A percentile compares a stretch with the other conserved stretches of the same genome.
Conservation (phyloP, 2,113 vertebrate species). For the Lampris incognitus region DNA sequence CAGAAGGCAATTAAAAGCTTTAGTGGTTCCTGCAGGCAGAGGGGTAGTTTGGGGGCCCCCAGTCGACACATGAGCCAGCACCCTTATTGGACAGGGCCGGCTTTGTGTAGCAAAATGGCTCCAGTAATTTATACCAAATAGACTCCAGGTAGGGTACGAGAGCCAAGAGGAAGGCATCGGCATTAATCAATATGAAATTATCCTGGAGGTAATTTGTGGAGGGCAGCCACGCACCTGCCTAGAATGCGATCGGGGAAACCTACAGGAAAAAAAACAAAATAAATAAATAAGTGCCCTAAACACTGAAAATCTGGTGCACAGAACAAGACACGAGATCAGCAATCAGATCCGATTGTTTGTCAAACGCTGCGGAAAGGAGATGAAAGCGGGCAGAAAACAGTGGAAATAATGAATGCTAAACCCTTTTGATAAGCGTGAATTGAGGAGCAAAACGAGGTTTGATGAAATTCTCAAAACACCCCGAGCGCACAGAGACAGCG, state of each 20-base stretch:
- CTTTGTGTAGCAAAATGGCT: conserved; percentile 91
- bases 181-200: conserved; percentile 87
- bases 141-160: conserved; percentile 88
- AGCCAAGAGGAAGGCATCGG: conserved; percentile 86
- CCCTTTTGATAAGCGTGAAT: conserved; percentile 6
- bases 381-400: conserved; percentile 14
- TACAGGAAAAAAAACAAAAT: conserved; percentile 15
- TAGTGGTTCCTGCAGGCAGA: conserved; percentile 97
- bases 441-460: conserved; percentile 7
- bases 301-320: conserved; percentile 44
- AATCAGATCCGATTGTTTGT: conserved; percentile 52
- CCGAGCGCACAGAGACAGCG: background rate
- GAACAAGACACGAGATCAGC: conserved; percentile 40
- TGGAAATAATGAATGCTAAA: conserved; percentile 21
- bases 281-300: conserved; percentile 68
- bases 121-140: conserved; percentile 92
- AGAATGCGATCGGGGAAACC: conserved; percentile 68
- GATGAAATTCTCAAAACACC: background rate
- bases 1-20: conserved; percentile 99
- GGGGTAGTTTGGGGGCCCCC: conserved; percentile 95
- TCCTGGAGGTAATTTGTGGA: conserved; percentile 80
- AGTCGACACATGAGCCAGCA: conserved; percentile 95
- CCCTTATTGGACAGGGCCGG: conserved; percentile 91
- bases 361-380: conserved; percentile 26
- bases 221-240: conserved; percentile 80